phyloP scores from a whole-genome alignment of 2,888 invertebrate genomes.

The Troilus luridus region DNA sequence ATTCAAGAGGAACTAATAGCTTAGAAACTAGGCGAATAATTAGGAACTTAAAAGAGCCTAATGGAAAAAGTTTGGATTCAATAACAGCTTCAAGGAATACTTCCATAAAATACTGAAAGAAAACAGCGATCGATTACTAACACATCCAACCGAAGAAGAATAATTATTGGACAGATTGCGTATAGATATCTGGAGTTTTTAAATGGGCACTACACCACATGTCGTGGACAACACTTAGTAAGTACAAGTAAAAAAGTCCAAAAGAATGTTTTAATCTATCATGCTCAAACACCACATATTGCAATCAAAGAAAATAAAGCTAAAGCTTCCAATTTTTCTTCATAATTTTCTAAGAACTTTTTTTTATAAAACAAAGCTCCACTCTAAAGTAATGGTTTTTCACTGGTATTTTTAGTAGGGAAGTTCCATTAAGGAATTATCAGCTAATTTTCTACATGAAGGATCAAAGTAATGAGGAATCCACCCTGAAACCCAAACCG shows the following conservation, averaged over 20 bases:
- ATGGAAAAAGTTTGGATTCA: too few relatives aligned
- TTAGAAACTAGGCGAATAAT: too few relatives aligned
- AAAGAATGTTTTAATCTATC: neutral
- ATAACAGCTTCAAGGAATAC: too few relatives aligned
- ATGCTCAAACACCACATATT: neutral
- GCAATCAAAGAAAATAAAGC: neutral
- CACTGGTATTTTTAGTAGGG: neutral
- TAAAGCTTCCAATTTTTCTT: neutral
- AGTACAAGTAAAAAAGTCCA: neutral
- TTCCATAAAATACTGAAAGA: too few relatives aligned
- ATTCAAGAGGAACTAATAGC: too few relatives aligned
- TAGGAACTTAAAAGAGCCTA: too few relatives aligned
- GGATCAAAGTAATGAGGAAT: slow-evolving; percentile 22
- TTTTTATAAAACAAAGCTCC: neutral
- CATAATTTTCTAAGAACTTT: neutral
- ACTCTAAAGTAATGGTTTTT: neutral
- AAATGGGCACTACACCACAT: too few relatives aligned
- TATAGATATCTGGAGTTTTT: too few relatives aligned
- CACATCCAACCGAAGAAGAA: too few relatives aligned
- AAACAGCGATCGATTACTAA: too few relatives aligned
- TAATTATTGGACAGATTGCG: too few relatives aligned
- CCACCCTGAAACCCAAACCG: neutral
- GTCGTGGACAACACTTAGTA: too few relatives aligned
- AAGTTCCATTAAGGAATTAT: neutral
- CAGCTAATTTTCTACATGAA: slow-evolving; percentile 20